Conservation (phyloP, 2,797 vertebrate species). For the Parauchenoglanis punctatus region DNA sequence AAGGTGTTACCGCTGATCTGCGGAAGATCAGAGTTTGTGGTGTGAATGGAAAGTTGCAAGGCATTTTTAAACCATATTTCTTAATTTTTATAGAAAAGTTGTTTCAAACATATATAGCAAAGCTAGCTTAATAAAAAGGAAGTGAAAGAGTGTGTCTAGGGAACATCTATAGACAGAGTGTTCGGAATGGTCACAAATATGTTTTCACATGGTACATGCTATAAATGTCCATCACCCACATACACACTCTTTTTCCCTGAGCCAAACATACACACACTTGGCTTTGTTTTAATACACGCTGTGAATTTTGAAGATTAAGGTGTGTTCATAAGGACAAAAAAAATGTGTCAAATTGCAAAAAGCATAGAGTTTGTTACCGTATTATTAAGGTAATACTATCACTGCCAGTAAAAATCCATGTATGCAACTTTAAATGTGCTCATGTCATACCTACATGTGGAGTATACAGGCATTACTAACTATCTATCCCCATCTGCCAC, state of each 20-base stretch:
- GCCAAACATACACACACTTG: neutral
- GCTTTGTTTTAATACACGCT: neutral
- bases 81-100: neutral
- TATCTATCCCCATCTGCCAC: constrained; percentile 19
- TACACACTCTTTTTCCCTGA: neutral
- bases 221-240: neutral
- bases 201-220: neutral
- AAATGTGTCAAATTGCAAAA: neutral
- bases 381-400: constrained; percentile 42
- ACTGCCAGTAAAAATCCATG: constrained; percentile 24
- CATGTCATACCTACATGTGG: constrained; percentile 41
- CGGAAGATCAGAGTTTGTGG: constrained; percentile 7
- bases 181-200: neutral
- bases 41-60: neutral
- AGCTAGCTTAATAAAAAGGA: neutral
- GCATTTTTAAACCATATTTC: neutral
- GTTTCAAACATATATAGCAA: neutral
- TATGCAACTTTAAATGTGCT: constrained; percentile 29
- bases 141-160: neutral
- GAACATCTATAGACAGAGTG: neutral
- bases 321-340: neutral
- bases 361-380: neutral
- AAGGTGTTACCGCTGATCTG: constrained; percentile 28
- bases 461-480: constrained; percentile 7
- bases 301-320: neutral